phyloP scores from a whole-genome alignment of 2,113 vertebrate genomes.

The Alexandromys fortis region DNA sequence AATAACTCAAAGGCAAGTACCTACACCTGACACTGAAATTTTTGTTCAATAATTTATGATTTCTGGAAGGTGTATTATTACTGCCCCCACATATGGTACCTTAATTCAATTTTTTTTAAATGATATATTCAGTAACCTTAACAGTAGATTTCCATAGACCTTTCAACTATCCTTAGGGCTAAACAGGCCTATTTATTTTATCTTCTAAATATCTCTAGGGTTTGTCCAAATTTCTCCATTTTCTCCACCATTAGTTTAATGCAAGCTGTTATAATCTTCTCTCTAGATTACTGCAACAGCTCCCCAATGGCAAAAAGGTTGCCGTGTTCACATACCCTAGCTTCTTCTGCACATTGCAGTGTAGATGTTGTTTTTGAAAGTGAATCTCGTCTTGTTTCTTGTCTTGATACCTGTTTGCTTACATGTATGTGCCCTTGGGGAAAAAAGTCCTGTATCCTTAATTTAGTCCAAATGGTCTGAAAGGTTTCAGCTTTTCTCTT shows the following conservation, averaged over 20 bases:
- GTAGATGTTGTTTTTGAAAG: not conserved
- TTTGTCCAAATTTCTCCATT: not conserved
- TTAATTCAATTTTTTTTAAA: not conserved
- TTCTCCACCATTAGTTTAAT: not conserved
- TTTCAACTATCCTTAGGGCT: not conserved
- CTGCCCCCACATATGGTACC: not conserved
- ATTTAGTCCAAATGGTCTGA: not conserved
- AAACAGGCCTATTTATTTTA: not conserved
- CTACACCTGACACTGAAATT: not conserved
- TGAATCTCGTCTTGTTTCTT: not conserved
- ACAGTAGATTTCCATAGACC: not conserved
- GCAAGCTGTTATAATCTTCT: not conserved
- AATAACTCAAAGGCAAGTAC: not conserved
- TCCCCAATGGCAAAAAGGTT: not conserved
- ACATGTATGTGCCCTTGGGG: not conserved
- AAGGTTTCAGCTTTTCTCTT: not conserved
- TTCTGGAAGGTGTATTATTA: not conserved
- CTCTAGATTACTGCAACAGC: not conserved
- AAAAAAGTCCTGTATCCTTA: not conserved
- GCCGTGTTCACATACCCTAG: not conserved
- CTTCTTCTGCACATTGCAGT: not conserved
- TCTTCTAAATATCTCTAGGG: not conserved
- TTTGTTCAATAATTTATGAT: not conserved
- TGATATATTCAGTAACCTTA: not conserved
- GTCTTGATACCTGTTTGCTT: no score